Evolutionary conservation across 2,888 invertebrate genomes (phyloP).

Genomic region (Microctonus aethiopoides): DNA sequence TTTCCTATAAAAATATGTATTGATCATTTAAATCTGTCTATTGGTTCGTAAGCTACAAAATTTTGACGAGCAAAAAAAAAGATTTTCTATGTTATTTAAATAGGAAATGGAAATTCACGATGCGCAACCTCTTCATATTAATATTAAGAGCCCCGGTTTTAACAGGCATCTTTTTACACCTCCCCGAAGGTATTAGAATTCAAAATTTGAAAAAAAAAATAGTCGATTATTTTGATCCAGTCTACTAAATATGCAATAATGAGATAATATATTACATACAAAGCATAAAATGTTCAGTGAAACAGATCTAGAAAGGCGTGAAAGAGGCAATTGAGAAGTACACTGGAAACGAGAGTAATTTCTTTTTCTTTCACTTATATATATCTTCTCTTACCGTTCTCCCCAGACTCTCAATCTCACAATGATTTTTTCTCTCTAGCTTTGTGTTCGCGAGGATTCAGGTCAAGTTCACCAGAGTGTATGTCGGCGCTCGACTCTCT

Average conservation of each 20-base stretch:
- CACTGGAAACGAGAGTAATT: slow-evolving; percentile 59
- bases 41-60: too few species aligned
- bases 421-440: slow-evolving; percentile 52
- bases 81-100: too few species aligned
- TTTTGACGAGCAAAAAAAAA: too few species aligned
- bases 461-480: slow-evolving; percentile 50
- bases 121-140: too few species aligned
- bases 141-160: too few species aligned
- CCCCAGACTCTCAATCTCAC: slow-evolving; percentile 51
- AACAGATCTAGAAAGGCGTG: neutral
- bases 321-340: neutral
- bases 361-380: slow-evolving; percentile 41
- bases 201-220: too few species aligned
- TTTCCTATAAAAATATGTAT: too few species aligned
- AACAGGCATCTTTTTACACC: too few species aligned
- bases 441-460: slow-evolving; percentile 44
- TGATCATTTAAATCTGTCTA: too few species aligned
- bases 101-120: too few species aligned
- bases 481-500: slow-evolving; percentile 41
- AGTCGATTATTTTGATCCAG: neutral
- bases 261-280: neutral
- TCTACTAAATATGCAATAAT: neutral
- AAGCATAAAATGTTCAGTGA: neutral
- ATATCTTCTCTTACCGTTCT: slow-evolving; percentile 43
- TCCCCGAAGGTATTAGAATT: too few species aligned